These are phyloP conservation scores for Lichenostomus cassidix DNA, from an alignment of 2,113 vertebrate genomes.

Conservation along the genomic window DNA sequence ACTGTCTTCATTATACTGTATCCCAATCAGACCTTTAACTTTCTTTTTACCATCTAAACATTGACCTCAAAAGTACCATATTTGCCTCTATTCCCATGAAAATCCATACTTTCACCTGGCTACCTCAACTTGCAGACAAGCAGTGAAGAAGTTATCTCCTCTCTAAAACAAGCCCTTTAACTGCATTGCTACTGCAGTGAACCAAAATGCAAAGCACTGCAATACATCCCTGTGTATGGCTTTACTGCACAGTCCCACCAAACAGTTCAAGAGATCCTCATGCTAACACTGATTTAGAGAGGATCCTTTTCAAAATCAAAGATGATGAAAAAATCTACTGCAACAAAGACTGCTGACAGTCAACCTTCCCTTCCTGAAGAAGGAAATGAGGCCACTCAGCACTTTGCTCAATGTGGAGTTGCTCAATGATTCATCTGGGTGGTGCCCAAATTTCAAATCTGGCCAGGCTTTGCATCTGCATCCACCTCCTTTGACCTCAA, in stretches of 20 bases:
- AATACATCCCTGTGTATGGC: rapidly evolving
- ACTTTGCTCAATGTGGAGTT: not conserved
- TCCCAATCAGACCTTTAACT: not conserved
- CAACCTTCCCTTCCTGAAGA: slow-evolving; percentile 1
- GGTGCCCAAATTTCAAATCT: not conserved
- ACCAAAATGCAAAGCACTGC: not conserved
- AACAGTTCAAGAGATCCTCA: not conserved
- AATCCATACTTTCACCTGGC: not conserved
- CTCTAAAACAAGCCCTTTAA: not conserved
- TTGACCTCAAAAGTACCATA: not conserved
- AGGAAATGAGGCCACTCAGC: slow-evolving; percentile 28
- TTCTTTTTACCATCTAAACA: not conserved
- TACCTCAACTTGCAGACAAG: not conserved
- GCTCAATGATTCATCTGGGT: not conserved
- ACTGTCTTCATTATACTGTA: not conserved
- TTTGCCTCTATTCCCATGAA: not conserved
- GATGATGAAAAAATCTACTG: not conserved
- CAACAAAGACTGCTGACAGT: not conserved
- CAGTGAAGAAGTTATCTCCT: not conserved
- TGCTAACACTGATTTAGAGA: not conserved
- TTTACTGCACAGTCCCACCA: not conserved
- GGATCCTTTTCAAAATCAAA: not conserved
- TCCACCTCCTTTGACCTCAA: not conserved
- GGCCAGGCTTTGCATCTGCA: not conserved
- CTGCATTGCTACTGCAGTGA: not conserved